Base-by-base conservation (phyloP, 2,113 vertebrate genomes). In the Phyllostomus discolor region DNA sequence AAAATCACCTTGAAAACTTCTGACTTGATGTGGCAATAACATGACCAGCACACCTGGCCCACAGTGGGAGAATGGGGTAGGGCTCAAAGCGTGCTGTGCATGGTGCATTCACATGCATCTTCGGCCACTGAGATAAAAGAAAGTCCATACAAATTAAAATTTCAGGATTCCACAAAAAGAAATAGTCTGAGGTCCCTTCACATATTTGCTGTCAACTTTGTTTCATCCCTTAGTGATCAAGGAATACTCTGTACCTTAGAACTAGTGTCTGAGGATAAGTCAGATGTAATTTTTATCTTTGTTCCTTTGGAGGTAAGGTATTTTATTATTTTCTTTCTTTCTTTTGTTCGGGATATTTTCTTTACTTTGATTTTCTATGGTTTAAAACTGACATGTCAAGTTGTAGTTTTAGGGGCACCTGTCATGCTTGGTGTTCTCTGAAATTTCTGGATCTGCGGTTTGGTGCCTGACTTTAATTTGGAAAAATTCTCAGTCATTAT, bases 401-500 rank as follows among this genome's bases (percentile, higher is more conserved):
- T 26, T 12, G 20, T 10, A 54, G 20, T 75, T 38, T 84, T 7
- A 6, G 16, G 38, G 22, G 6, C 31, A 38, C 59, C 50, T 59
- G 10, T 50, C 26, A 5, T 50, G 19, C 26, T 83, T n/a, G 7
- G 19, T 11, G 0, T 95, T 95, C 70, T 50, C 17, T 48, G 43
- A 72, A 75, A 3, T 64, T 90, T n/a, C n/a, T 24, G 31, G 52
- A 76, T 57, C 24, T 54, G 19, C 57, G 24, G 19, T 57, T 69
- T 62, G 62, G 52, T 70, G 20, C 19, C 62, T 59, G 33, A 50
- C 16, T 70, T 70, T 90, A 62, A 70, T 79, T 70, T 90, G 28
- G 33, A 67, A 28, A 85, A 95, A 90, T 20, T 31, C 8, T 79
- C 10, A 50, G n/a, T 91, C 62, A 62, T 79, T 84, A 50, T 57